These are phyloP conservation scores for Lycocorax pyrrhopterus DNA, from an alignment of 2,113 vertebrate genomes.

Conservation along the genomic window DNA sequence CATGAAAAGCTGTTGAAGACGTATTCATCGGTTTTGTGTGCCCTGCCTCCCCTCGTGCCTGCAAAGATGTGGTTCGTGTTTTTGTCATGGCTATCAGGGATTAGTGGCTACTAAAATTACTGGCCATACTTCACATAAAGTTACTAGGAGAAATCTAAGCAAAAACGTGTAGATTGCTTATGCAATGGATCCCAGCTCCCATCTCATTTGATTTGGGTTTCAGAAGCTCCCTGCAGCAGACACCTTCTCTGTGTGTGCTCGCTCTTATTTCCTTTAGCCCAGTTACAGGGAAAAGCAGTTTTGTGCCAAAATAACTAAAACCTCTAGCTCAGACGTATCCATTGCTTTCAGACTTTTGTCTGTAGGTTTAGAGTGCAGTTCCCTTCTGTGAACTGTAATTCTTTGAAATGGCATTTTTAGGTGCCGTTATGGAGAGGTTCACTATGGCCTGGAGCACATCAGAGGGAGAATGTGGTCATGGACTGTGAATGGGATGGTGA, in stretches of 20 bases:
- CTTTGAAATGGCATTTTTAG: neutral
- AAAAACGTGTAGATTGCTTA: neutral
- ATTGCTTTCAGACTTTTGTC: neutral
- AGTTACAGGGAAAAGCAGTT: neutral
- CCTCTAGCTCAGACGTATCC: neutral
- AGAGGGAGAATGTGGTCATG: neutral
- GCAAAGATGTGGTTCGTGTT: neutral
- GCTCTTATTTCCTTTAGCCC: neutral
- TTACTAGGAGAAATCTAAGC: neutral
- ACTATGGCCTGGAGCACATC: neutral
- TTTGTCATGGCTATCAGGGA: neutral
- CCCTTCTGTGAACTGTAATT: neutral
- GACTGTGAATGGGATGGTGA: neutral
- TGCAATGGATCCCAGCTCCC: neutral
- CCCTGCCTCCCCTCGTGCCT: neutral
- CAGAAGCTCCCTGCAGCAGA: neutral
- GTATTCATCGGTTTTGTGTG: neutral
- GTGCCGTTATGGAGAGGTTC: neutral
- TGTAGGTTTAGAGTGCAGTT: neutral
- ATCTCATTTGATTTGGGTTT: neutral
- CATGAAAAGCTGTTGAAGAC: neutral
- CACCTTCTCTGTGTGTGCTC: neutral
- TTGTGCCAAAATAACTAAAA: neutral
- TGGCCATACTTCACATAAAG: neutral
- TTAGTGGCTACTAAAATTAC: neutral